Evolutionary conservation across 2,797 vertebrate genomes (phyloP).

Genomic region (Phoeniculus purpureus): DNA sequence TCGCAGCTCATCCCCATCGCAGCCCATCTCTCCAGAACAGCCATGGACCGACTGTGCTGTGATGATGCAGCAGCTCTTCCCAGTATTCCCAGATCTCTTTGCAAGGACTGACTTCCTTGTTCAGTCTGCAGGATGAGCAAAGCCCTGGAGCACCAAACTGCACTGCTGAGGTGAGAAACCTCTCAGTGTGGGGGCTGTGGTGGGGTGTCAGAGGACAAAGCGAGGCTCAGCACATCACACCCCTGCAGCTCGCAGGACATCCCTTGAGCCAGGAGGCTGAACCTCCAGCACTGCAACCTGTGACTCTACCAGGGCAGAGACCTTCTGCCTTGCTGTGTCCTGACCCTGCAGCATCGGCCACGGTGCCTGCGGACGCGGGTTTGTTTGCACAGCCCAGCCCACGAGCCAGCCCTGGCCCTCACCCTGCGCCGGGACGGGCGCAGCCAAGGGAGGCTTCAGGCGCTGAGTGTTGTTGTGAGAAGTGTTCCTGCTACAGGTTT

Average conservation of each 20-base stretch:
- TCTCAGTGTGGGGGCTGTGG: background rate
- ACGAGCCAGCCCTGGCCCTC: background rate
- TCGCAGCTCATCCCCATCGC: rapidly evolving
- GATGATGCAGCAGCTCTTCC: rapidly evolving
- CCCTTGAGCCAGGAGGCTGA: background rate
- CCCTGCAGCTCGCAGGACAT: background rate
- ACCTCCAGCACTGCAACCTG: rapidly evolving
- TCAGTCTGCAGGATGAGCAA: background rate
- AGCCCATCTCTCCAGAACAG: too few relatives aligned
- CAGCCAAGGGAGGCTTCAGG: constrained; percentile 32
- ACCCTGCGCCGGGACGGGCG: background rate
- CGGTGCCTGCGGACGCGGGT: background rate
- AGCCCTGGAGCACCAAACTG: rapidly evolving
- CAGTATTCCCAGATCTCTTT: background rate
- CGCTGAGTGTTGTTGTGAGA: constrained; percentile 66
- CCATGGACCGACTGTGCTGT: rapidly evolving
- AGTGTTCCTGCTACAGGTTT: constrained; percentile 49
- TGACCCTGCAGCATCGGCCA: rapidly evolving
- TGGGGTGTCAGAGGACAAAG: background rate
- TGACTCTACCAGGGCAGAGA: background rate
- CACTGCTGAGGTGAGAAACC: background rate
- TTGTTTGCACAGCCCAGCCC: constrained; percentile 34
- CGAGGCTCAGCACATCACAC: background rate
- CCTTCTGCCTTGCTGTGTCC: rapidly evolving
- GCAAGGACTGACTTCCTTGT: background rate